phyloP scores from a whole-genome alignment of 2,888 invertebrate species.

The Tethea ocularis region DNA sequence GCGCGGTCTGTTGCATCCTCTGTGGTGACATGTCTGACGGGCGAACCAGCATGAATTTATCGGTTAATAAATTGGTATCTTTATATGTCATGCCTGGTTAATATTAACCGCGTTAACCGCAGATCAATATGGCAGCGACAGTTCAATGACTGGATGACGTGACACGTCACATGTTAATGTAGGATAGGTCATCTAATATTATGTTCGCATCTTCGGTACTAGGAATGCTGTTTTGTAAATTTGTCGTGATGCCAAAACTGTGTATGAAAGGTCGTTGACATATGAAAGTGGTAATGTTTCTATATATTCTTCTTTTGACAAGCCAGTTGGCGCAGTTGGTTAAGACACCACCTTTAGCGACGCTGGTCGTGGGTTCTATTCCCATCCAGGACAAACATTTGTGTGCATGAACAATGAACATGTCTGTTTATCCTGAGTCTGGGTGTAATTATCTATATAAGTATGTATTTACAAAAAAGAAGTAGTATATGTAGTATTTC shows the following conservation, averaged over 20 bases:
- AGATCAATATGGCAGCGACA: background rate
- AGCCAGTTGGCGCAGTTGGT: too few species aligned
- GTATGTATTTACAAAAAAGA: too few species aligned
- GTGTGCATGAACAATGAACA: too few species aligned
- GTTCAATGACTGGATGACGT: background rate
- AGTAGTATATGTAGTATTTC: too few species aligned
- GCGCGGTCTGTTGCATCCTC: background rate
- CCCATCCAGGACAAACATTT: too few species aligned
- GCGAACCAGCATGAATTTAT: background rate
- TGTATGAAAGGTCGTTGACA: too few species aligned
- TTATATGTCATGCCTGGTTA: background rate
- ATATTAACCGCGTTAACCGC: background rate
- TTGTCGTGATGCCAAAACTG: background rate
- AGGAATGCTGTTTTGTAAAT: background rate
- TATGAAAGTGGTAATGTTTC: too few species aligned
- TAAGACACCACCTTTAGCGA: too few species aligned
- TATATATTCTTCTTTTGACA: too few species aligned
- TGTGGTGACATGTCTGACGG: background rate
- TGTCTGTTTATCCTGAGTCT: too few species aligned
- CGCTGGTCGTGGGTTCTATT: too few species aligned
- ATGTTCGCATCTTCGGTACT: background rate
- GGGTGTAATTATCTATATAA: too few species aligned
- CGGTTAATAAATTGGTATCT: background rate
- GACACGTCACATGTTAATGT: background rate
- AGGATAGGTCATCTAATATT: background rate